Base-by-base conservation (phyloP, 2,797 vertebrate species). In the Siniperca obscura region DNA sequence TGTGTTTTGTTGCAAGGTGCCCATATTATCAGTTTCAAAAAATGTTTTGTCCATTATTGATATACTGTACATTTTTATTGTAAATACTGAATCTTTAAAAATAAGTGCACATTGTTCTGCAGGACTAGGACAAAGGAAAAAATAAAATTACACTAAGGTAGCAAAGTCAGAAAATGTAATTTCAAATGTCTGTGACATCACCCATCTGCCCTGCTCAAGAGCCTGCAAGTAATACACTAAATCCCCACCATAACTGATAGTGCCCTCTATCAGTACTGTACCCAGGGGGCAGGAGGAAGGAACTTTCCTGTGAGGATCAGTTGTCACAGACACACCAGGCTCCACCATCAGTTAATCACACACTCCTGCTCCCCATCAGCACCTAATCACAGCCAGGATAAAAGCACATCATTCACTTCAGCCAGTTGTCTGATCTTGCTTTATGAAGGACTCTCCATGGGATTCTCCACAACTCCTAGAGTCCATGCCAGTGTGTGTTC, bases 261-360 rank as follows among this genome's bases (percentile, higher is more conserved):
- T 9, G 77, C 82, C 83, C 81, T 78, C 90, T 42, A 3, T 42
- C 40, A 13, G 40, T 42, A 12, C 40, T 42, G 40, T 13, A 13
- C 40, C 40, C 40, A 12, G 11, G 81, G 0, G 0, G 21, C 2
- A 74, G 34, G 9, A 46, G 12, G 46, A 55, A 75, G 10, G 27
- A 78, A 0, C 6, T 52, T 46, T n/a, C 13, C 40, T 34, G 12
- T 30, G 6, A 14, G 12, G 10, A 61, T 61, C 21, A 30, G 30
- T 30, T 30, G 30, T 30, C 30, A 30, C 30, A 30, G 30, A 30
- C 30, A 30, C 30, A 3, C 30, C 30, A 30, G 30, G 30, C 30
- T 30, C 3, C 30, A 30, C 30, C 30, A 30, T 30, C 30, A 30
- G 30, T 30, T 30, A 30, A 30, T 3, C 30, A 30, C 30, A 30